Evolutionary conservation across 2,888 invertebrate genomes (phyloP).

Genomic region (Octodonta nipae): DNA sequence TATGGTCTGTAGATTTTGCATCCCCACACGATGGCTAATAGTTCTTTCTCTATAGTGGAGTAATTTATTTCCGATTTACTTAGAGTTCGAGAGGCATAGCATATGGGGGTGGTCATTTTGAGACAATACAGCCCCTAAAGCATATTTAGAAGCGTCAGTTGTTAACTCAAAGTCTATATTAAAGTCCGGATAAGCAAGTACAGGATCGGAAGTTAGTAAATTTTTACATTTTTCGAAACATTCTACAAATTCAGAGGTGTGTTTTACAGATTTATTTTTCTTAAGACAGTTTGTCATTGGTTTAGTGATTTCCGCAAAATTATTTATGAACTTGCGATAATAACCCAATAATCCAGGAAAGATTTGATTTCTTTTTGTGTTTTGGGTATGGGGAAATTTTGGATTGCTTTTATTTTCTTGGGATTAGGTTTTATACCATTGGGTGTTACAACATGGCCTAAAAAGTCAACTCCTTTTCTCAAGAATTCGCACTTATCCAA

Average conservation of each 20-base stretch:
- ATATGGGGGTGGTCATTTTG: constrained; percentile 24
- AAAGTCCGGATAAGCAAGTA: constrained; percentile 1
- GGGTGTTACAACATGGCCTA: constrained; percentile 14
- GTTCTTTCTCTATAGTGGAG: constrained; percentile 21
- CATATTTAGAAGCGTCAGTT: constrained; percentile 24
- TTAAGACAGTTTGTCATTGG: constrained; percentile 12
- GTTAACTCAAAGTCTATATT: constrained; percentile 15
- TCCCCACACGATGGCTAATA: constrained; percentile 23
- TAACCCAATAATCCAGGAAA: constrained; percentile 16
- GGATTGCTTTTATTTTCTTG: constrained; percentile 9
- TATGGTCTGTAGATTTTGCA: constrained; percentile 27
- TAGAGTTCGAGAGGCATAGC: constrained; percentile 22
- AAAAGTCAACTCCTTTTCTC: constrained; percentile 12
- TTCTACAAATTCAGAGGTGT: constrained; percentile 9
- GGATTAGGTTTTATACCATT: constrained; percentile 14
- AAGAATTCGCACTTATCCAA: constrained; percentile 15
- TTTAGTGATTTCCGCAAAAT: constrained; percentile 10
- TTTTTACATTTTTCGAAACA: constrained; percentile 13
- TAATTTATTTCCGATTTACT: constrained; percentile 21
- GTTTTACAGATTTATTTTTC: constrained; percentile 7
- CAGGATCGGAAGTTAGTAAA: constrained; percentile 5
- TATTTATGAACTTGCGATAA: constrained; percentile 11
- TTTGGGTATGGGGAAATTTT: constrained; percentile 9
- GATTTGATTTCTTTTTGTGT: constrained; percentile 13
- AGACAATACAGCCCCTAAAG: constrained; percentile 21